These are phyloP conservation scores for Hedya salicella DNA, from an alignment of 2,888 invertebrate species.

Conservation along the genomic window DNA sequence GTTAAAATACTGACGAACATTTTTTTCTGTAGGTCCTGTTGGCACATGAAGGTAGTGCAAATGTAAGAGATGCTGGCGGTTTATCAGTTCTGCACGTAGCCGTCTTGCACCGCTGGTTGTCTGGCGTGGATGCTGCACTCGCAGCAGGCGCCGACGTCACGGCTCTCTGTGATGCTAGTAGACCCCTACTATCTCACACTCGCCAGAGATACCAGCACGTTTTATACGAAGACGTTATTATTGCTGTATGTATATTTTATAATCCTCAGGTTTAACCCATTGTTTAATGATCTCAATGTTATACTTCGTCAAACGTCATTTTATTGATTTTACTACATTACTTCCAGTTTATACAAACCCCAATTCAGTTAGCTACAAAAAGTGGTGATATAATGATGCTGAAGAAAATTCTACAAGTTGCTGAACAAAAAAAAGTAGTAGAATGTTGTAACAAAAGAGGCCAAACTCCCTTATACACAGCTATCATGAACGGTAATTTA, in stretches of 20 bases:
- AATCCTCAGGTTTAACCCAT: too few species aligned
- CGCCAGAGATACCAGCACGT: constrained; percentile 52
- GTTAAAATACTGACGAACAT: neutral
- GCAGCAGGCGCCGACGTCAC: constrained; percentile 16
- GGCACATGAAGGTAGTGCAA: constrained; percentile 44
- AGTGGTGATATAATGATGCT: constrained; percentile 53
- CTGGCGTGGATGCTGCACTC: constrained; percentile 48
- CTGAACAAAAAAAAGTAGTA: constrained; percentile 50
- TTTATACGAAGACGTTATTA: constrained; percentile 38
- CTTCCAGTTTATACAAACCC: constrained; percentile 50
- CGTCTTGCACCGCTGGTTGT: constrained; percentile 54
- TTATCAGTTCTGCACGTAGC: constrained; percentile 59
- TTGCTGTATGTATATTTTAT: constrained; percentile 14
- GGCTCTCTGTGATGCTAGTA: constrained; percentile 9
- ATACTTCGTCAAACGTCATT: too few species aligned
- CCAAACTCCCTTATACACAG: constrained; percentile 55
- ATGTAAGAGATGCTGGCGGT: constrained; percentile 52
- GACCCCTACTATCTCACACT: constrained; percentile 44
- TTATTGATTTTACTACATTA: neutral
- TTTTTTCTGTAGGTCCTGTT: constrained; percentile 2
- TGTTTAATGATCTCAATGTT: too few species aligned
- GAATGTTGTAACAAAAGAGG: constrained; percentile 48
- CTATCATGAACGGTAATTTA: constrained; percentile 50
- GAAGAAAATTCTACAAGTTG: constrained; percentile 55
- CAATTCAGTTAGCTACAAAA: constrained; percentile 59